phyloP scores from a whole-genome alignment of 2,113 vertebrate genomes.

The Rhinolophus sinicus region DNA sequence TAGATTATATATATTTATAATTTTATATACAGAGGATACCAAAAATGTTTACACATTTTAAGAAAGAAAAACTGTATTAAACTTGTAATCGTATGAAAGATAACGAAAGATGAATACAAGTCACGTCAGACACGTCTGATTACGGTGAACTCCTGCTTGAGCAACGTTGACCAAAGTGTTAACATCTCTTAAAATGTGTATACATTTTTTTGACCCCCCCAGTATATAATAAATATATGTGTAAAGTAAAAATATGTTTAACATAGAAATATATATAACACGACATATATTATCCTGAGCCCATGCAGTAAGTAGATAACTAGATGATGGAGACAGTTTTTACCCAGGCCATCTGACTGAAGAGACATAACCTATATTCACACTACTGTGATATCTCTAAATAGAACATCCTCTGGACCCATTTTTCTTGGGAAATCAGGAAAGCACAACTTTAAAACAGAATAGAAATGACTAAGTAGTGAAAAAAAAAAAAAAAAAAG shows the following conservation, averaged over 20 bases:
- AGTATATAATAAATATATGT: not conserved
- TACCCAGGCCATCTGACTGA: not conserved
- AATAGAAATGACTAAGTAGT: constrained; percentile 34
- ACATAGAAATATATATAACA: not conserved
- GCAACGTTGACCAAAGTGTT: too few relatives aligned
- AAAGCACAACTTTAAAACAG: not conserved
- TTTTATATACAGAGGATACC: not conserved
- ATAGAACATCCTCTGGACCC: not conserved
- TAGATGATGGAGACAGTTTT: not conserved
- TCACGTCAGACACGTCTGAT: too few relatives aligned
- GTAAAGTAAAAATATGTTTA: not conserved
- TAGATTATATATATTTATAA: too few relatives aligned
- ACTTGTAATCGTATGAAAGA: too few relatives aligned
- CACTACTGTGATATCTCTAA: not conserved
- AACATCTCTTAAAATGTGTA: too few relatives aligned
- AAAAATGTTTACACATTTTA: too few relatives aligned
- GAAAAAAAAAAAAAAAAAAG: constrained; percentile 51
- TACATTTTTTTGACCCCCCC: too few relatives aligned
- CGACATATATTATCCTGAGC: not conserved
- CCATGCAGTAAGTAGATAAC: not conserved
- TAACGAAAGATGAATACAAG: too few relatives aligned
- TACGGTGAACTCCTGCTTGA: too few relatives aligned
- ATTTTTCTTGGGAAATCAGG: constrained; percentile 23
- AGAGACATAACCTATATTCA: constrained; percentile 23
- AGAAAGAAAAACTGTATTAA: too few relatives aligned